Conservation (phyloP, 2,888 invertebrate species). For the Eulithis testata region DNA sequence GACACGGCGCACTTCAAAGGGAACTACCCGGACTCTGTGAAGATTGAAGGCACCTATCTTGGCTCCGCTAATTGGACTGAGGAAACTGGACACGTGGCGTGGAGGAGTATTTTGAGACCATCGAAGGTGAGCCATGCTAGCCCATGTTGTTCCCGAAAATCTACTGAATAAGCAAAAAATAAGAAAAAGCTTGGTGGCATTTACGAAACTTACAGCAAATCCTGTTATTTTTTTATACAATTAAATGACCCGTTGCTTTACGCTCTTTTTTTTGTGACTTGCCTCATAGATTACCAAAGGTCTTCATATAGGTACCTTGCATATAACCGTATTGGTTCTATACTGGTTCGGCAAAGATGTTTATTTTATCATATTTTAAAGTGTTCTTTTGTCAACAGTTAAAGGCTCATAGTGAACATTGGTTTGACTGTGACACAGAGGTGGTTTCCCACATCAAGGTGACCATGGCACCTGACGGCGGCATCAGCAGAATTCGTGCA, state of each 20-base stretch:
- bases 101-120: conserved; percentile 78
- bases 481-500: conserved; percentile 84
- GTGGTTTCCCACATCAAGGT: conserved; percentile 82
- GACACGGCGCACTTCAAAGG: conserved; percentile 87
- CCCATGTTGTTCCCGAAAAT: not conserved
- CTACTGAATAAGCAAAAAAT: too few species aligned
- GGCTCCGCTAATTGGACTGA: conserved; percentile 60
- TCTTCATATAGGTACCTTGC: too few species aligned
- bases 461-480: conserved; percentile 86
- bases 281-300: too few species aligned
- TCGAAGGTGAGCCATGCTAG: conserved; percentile 72
- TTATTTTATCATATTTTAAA: not conserved
- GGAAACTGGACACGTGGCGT: conserved; percentile 48
- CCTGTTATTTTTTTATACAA: too few species aligned
- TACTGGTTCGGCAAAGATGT: too few species aligned
- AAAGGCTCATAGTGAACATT: conserved; percentile 79
- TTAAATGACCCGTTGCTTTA: too few species aligned
- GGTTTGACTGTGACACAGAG: conserved; percentile 68
- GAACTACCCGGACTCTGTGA: conserved; percentile 86
- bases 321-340: too few species aligned
- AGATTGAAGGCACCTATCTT: conserved; percentile 79
- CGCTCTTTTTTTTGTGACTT: too few species aligned
- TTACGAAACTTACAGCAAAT: too few species aligned
- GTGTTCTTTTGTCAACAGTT: conserved; percentile 60
- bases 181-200: too few species aligned